Conservation (phyloP, 2,797 vertebrate species). For the Dipus sagitta region DNA sequence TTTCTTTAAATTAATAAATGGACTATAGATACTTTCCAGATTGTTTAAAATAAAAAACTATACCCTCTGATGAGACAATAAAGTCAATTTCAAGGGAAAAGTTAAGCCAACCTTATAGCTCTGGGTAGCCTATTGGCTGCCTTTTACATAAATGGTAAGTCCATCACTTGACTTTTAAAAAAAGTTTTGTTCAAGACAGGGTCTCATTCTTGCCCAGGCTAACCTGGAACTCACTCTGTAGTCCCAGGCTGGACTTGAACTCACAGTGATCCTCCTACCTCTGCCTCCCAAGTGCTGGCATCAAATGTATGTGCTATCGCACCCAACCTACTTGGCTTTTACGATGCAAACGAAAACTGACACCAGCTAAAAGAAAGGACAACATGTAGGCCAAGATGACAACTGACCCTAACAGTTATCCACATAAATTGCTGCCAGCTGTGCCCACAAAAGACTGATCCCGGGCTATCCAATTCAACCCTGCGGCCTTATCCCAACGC, state of each 20-base stretch:
- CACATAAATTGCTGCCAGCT: not conserved
- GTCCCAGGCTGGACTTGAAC: too few species aligned
- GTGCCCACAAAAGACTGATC: constrained; percentile 21
- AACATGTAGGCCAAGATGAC: constrained; percentile 16
- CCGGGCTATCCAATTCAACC: constrained; percentile 26
- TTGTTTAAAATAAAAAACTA: constrained; percentile 46
- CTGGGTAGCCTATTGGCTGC: not conserved
- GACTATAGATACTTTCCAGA: constrained; percentile 47
- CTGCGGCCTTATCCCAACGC: not conserved
- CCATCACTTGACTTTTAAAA: not conserved
- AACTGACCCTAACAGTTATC: not conserved
- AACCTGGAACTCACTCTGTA: too few species aligned
- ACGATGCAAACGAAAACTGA: constrained; percentile 40
- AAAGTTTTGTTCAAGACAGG: too few species aligned
- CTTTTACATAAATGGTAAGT: not conserved
- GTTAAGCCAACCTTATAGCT: not conserved
- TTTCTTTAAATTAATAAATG: constrained; percentile 37
- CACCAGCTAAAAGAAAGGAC: not conserved
- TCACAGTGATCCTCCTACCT: too few species aligned
- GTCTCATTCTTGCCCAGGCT: too few species aligned
- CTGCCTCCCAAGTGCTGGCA: too few species aligned
- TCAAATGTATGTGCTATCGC: too few species aligned
- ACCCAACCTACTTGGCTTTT: not conserved
- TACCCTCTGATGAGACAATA: not conserved
- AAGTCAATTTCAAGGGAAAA: constrained; percentile 52